phyloP scores from a whole-genome alignment of 2,113 vertebrate genomes.

The Ptilonorhynchus violaceus region DNA sequence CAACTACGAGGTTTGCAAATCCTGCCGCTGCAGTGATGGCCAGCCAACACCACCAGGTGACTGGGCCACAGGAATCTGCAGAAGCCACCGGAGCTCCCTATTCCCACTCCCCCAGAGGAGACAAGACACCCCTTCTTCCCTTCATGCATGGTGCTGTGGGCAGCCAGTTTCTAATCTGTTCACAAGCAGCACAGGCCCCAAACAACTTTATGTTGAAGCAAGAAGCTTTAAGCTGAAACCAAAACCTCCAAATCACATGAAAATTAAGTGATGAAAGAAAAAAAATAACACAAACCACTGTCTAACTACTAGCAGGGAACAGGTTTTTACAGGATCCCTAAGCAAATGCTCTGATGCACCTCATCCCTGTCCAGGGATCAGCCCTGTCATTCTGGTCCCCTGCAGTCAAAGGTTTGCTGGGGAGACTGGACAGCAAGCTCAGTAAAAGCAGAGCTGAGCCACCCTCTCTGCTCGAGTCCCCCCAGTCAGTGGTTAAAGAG shows the following conservation, averaged over 20 bases:
- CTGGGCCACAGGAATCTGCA: not conserved
- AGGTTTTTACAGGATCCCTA: not conserved
- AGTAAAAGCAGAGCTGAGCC: not conserved
- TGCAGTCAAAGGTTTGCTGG: not conserved
- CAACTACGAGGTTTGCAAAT: not conserved
- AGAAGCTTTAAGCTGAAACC: not conserved
- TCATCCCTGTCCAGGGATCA: not conserved
- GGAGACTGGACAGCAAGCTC: not conserved
- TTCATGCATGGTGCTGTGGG: not conserved
- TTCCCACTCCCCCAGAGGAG: not conserved
- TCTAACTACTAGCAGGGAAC: not conserved
- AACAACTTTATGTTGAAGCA: not conserved
- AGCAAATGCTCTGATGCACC: not conserved
- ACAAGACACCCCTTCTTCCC: not conserved
- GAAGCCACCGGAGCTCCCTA: not conserved
- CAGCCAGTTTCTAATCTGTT: not conserved
- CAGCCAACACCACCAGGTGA: not conserved
- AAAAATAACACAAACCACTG: rapidly evolving
- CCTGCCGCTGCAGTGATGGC: not conserved
- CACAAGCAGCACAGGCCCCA: not conserved
- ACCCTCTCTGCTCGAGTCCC: not conserved
- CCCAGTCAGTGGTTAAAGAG: not conserved
- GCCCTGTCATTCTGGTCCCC: not conserved
- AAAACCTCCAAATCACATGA: not conserved
- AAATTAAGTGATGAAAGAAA: not conserved